Evolutionary conservation across 2,797 vertebrate species (phyloP), one percentile per base, ranked within the genome.

Genomic region (Ctenosaura bakeri): DNA sequence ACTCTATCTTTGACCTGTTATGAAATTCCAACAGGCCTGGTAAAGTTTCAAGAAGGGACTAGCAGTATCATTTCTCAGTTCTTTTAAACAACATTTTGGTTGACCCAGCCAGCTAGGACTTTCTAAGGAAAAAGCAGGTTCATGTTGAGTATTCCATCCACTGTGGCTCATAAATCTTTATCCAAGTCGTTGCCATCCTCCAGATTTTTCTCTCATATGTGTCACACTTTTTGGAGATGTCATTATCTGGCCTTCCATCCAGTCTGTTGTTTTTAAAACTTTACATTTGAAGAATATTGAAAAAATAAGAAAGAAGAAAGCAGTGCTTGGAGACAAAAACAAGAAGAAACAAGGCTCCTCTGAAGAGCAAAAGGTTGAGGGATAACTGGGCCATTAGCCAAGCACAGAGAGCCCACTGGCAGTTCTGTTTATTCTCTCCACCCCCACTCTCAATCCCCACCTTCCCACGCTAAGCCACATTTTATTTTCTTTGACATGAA

Each of bases 401-500:
- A 95, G 83, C 84, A 74, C 88, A 94, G 92, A 88, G 71, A 95
- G 20, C 35, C 84, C 83, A 90, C 52, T 91, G 24, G 86, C 85
- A 35, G 84, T 12, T 80, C 90, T 95, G 92, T 90, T 95, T 95
- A 90, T 87, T 93, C 95, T 94, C 92, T 94, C 66, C 69, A 92
- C 90, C 85, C 85, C 46, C 87, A 81, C 0, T 29, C 93, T 94
- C 92, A 29, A 85, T n/a, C 2, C 2, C 26, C 87, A 94, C 90
- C 90, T 94, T 96, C 90, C 91, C 54, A 92, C 87, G 87, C 82
- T 94, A 96, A 96, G 87, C 88, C 93, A 88, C 91, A 88, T 95
- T 96, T 95, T 95, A 89, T 96, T 96, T 97, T 95, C 90, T 85
- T 94, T 96, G 92, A 89, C 92, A 94, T 94, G 93, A 96, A 96